A percentile compares a stretch with the other conserved stretches of the same genome.
Conservation (phyloP, 2,113 vertebrate species). For the Struthio camelus region DNA sequence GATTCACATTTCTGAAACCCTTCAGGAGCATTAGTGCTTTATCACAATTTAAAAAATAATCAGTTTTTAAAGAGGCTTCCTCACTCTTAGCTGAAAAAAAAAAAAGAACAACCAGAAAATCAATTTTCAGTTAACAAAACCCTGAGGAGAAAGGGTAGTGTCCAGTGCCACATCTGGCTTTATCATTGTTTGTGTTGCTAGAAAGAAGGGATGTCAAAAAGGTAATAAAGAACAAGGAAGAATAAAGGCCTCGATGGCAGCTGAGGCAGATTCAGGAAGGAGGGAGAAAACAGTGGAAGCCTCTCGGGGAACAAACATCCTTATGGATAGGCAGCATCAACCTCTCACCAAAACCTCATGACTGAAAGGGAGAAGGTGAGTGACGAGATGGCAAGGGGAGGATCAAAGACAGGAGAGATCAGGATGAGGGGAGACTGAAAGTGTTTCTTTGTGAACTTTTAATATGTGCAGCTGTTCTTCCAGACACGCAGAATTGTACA, state of each 20-base stretch:
- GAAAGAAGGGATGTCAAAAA: neutral
- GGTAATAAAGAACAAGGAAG: neutral
- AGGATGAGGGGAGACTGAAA: neutral
- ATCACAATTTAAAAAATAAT: neutral
- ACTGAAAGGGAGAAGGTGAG: neutral
- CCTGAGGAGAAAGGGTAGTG: neutral
- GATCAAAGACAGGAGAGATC: neutral
- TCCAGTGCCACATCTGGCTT: neutral
- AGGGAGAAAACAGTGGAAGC: neutral
- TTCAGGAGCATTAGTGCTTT: neutral
- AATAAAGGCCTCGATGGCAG: neutral
- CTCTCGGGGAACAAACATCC: neutral
- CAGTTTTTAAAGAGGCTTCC: neutral
- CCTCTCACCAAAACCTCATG: neutral
- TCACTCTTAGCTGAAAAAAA: neutral
- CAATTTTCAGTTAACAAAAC: neutral
- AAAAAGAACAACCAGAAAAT: neutral
- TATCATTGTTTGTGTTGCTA: neutral
- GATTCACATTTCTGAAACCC: neutral
- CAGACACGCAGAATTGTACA: neutral
- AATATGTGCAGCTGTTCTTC: fast-evolving
- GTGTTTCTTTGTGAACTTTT: neutral
- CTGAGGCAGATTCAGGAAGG: neutral
- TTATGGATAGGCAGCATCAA: neutral
- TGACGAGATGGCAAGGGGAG: too few species aligned